Conservation (phyloP, 1,140 invertebrate species). For the Drosophila varians region DNA sequence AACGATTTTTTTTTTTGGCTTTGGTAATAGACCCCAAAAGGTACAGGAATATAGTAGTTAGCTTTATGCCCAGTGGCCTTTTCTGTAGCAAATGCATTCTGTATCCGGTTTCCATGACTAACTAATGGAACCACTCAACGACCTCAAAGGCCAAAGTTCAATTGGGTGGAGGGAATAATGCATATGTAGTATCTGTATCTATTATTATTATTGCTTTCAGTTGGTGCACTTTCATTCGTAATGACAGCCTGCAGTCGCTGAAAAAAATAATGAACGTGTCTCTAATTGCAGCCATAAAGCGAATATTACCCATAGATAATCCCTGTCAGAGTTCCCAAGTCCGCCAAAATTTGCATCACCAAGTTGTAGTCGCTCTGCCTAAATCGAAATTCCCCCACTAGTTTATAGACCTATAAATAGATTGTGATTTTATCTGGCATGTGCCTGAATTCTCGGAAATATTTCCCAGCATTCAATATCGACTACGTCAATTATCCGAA, state of each 20-base stretch:
- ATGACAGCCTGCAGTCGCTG: constrained; percentile 2
- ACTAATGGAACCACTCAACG: neutral
- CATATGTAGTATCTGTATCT: neutral
- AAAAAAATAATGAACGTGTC: constrained; percentile 13
- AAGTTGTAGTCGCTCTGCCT: constrained; percentile 1
- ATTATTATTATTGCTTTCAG: constrained; percentile 19
- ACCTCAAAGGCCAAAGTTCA: constrained; percentile 34
- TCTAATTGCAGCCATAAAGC: constrained; percentile 15
- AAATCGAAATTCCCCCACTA: no score
- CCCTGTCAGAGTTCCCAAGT: no score
- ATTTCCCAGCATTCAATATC: neutral
- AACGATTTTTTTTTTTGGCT: no score
- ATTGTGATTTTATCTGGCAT: neutral
- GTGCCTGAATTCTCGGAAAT: constrained; percentile 9
- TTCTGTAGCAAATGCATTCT: constrained; percentile 28
- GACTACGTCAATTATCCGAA: constrained; percentile 5
- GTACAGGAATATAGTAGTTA: constrained; percentile 1
- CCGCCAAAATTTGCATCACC: neutral
- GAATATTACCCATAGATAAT: constrained; percentile 5
- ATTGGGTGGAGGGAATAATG: neutral
- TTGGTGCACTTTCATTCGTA: constrained; percentile 31
- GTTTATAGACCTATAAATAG: neutral
- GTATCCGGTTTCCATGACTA: constrained; percentile 6
- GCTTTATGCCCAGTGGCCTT: constrained; percentile 26
- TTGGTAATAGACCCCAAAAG: no score